phyloP scores from a whole-genome alignment of 2,797 vertebrate species.

The Alfaro cultratus region DNA sequence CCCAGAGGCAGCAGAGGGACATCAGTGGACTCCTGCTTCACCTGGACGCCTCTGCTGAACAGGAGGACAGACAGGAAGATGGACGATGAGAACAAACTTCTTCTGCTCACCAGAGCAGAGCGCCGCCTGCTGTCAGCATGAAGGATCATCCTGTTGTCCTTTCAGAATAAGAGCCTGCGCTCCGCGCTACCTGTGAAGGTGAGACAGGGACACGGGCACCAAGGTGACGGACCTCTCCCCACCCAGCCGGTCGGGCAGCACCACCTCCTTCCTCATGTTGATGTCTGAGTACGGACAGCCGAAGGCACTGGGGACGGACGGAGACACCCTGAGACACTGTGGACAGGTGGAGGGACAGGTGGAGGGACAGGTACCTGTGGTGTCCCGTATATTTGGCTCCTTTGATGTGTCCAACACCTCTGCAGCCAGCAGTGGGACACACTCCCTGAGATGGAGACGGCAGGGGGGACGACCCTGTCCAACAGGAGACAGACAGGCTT shows the following conservation, averaged over 20 bases:
- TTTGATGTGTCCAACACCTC: constrained; percentile 84
- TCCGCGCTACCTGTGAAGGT: constrained; percentile 48
- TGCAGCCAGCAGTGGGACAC: constrained; percentile 83
- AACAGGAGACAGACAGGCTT: constrained; percentile 25
- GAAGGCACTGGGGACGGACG: constrained; percentile 76
- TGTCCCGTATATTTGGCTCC: constrained; percentile 84
- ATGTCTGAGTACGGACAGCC: constrained; percentile 85
- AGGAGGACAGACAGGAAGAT: not conserved
- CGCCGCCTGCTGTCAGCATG: not conserved
- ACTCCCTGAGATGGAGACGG: constrained; percentile 75
- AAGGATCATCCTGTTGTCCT: not conserved
- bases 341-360: fast-evolving
- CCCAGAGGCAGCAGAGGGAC: constrained; percentile 57
- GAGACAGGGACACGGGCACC: constrained; percentile 65
- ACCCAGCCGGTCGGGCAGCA: constrained; percentile 79
- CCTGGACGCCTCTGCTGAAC: constrained; percentile 18
- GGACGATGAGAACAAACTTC: not conserved
- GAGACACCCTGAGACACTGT: not conserved
- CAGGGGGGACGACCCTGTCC: constrained; percentile 65
- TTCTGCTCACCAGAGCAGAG: not conserved
- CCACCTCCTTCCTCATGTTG: constrained; percentile 82
- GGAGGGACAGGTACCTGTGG: constrained; percentile 58
- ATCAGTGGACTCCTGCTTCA: constrained; percentile 40
- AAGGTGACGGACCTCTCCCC: constrained; percentile 77
- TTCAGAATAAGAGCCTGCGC: not conserved